Conservation (phyloP, 1,140 invertebrate genomes). For the Elymnias hypermnestra region DNA sequence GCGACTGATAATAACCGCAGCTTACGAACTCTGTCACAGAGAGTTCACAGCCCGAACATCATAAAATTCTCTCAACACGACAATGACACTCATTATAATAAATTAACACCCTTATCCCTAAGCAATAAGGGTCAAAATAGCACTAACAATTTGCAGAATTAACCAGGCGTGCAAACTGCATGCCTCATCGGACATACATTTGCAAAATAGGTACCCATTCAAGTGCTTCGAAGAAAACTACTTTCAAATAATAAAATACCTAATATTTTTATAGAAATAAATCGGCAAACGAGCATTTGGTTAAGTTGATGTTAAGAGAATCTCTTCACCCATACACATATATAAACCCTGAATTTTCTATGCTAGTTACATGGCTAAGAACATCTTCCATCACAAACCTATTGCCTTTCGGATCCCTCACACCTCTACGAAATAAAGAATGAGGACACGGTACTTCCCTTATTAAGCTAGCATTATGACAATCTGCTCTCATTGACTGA, state of each 20-base stretch:
- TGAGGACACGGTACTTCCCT: too few species aligned
- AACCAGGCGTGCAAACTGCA: constrained; percentile 41
- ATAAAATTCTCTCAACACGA: constrained; percentile 50
- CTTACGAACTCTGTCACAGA: constrained; percentile 53
- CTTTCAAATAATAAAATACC: constrained; percentile 34
- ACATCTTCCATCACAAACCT: too few species aligned
- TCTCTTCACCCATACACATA: too few species aligned
- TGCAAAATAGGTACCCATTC: constrained; percentile 47
- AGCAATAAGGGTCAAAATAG: constrained; percentile 31
- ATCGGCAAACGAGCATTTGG: too few species aligned
- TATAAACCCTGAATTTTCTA: too few species aligned
- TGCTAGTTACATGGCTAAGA: too few species aligned
- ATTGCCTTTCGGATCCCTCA: too few species aligned
- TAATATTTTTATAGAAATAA: too few species aligned
- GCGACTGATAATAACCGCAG: constrained; percentile 61
- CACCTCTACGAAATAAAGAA: too few species aligned
- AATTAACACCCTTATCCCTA: constrained; percentile 16
- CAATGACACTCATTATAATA: constrained; percentile 22
- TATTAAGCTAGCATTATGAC: too few species aligned
- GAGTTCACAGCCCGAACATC: constrained; percentile 52
- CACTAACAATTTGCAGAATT: constrained; percentile 24
- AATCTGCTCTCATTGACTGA: too few species aligned
- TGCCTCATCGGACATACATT: constrained; percentile 51
- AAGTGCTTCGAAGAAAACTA: constrained; percentile 43
- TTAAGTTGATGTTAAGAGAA: too few species aligned